Evolutionary conservation across 2,113 vertebrate species (phyloP).

Genomic region (Syngnathus scovelli): DNA sequence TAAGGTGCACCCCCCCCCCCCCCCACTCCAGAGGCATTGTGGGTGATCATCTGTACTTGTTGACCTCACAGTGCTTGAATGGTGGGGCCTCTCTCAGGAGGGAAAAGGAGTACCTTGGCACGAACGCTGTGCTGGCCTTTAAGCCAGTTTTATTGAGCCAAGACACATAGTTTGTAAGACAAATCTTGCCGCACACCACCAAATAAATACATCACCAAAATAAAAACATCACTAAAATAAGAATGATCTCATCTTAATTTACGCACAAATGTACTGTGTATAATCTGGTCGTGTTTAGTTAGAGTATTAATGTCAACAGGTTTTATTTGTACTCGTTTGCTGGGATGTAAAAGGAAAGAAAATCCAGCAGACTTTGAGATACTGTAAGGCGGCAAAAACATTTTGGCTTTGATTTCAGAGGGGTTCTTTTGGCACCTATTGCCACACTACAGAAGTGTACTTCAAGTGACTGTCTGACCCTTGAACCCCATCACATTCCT

Average conservation of each 20-base stretch:
- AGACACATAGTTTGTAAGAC: not conserved
- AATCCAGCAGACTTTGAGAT: not conserved
- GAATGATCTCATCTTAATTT: not conserved
- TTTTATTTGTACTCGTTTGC: not conserved
- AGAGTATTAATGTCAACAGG: not conserved
- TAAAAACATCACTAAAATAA: not conserved
- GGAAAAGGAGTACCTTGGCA: constrained; percentile 64
- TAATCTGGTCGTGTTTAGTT: not conserved
- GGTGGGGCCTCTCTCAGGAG: constrained; percentile 63
- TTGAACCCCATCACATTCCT: constrained; percentile 55
- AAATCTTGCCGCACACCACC: not conserved
- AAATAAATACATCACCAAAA: not conserved
- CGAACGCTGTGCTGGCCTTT: constrained; percentile 49
- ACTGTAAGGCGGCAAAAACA: constrained; percentile 1
- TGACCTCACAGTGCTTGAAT: constrained; percentile 66
- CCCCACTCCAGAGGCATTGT: constrained; percentile 59
- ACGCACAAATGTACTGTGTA: not conserved
- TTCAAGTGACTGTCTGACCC: constrained; percentile 45
- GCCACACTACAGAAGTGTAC: constrained; percentile 47
- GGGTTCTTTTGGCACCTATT: constrained; percentile 55
- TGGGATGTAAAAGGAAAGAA: not conserved
- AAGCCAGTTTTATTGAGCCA: constrained; percentile 6
- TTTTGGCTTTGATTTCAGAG: not conserved
- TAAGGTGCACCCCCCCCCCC: constrained; percentile 19
- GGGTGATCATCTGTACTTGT: constrained; percentile 73